Evolutionary conservation across 2,797 vertebrate genomes (phyloP).

Genomic region (Cirrhinus molitorella): DNA sequence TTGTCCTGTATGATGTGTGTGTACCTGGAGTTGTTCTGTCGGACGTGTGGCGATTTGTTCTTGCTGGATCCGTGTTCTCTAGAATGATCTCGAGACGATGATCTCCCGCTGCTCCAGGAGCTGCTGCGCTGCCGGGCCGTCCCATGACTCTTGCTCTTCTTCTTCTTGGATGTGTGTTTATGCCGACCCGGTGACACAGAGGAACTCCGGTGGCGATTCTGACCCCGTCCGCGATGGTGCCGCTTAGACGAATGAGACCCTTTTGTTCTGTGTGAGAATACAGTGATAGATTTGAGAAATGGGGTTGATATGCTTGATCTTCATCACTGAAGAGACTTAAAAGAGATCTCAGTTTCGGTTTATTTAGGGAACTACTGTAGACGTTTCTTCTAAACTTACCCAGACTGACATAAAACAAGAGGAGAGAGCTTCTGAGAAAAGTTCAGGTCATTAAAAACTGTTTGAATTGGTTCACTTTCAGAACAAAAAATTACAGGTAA

Average conservation of each 20-base stretch:
- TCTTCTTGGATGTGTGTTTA: conserved; percentile 81
- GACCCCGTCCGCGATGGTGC: conserved; percentile 75
- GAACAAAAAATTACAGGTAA: no score
- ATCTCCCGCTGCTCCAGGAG: conserved; percentile 90
- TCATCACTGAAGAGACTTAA: neutral
- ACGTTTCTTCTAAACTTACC: neutral
- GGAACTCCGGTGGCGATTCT: conserved; percentile 79
- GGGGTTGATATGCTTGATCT: neutral
- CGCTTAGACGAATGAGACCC: conserved; percentile 79
- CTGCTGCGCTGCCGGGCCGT: conserved; percentile 85
- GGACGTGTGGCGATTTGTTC: conserved; percentile 85
- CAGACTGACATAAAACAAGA: neutral
- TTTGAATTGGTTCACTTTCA: no score
- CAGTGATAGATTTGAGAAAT: neutral
- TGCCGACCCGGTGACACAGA: conserved; percentile 80
- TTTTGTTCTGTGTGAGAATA: conserved; percentile 78
- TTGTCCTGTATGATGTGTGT: neutral
- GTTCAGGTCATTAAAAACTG: no score
- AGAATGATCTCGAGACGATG: conserved; percentile 86
- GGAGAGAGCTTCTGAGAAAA: no score
- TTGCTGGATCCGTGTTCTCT: conserved; percentile 84
- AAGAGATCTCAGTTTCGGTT: neutral
- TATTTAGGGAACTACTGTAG: neutral
- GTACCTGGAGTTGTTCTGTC: conserved; percentile 89
- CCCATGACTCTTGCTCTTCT: conserved; percentile 83